phyloP scores from a whole-genome alignment of 2,113 vertebrate species.

The Octodon degus region DNA sequence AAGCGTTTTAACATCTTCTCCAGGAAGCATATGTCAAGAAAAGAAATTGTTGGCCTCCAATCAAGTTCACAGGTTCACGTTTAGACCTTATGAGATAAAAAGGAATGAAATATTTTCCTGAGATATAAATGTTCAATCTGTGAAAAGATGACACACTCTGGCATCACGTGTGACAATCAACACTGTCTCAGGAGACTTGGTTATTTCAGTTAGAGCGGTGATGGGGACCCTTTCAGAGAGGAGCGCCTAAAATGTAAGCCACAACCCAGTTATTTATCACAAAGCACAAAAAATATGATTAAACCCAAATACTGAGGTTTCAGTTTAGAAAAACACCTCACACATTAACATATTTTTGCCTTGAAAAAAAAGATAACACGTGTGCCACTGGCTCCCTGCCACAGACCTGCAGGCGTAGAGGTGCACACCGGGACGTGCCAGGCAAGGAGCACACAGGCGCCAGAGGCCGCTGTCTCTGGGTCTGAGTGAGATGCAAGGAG shows the following conservation, averaged over 20 bases:
- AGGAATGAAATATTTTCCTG: neutral
- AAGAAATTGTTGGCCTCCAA: neutral
- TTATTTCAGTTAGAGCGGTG: neutral
- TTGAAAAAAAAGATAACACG: neutral
- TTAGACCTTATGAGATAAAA: neutral
- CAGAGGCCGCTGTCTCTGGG: neutral
- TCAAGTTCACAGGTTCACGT: neutral
- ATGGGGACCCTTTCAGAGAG: neutral
- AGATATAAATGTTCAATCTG: neutral
- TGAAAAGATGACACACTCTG: neutral
- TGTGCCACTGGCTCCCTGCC: neutral
- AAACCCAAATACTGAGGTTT: neutral
- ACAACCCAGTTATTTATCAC: neutral
- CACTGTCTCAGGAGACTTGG: neutral
- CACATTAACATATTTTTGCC: neutral
- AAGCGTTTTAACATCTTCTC: slow-evolving; percentile 24
- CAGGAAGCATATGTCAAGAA: neutral
- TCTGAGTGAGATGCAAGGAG: neutral
- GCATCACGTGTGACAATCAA: neutral
- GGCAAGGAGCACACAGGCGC: neutral
- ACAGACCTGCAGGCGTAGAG: neutral
- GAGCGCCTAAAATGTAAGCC: neutral
- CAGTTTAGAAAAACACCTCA: neutral
- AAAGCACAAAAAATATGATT: neutral
- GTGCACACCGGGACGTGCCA: neutral